phyloP scores from a whole-genome alignment of 2,888 invertebrate genomes.

The Cephonodes hylas region DNA sequence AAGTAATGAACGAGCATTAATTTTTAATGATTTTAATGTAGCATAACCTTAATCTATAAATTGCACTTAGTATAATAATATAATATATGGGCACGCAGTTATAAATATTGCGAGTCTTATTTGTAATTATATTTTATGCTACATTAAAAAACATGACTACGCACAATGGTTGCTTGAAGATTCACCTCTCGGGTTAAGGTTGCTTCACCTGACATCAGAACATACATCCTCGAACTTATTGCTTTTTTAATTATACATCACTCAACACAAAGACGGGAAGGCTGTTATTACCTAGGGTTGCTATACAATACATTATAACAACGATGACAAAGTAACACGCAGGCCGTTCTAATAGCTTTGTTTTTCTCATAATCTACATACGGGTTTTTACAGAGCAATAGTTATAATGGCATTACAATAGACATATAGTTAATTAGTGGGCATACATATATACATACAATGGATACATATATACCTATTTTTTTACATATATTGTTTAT shows the following conservation, averaged over 20 bases:
- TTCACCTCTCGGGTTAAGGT: neutral
- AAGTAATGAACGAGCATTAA: no score
- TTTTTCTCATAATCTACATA: neutral
- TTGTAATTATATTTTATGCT: neutral
- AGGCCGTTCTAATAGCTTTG: neutral
- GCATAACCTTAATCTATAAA: neutral
- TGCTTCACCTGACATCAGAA: neutral
- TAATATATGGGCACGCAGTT: neutral
- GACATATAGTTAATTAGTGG: no score
- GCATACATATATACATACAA: no score
- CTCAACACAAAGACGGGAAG: conserved; percentile 54
- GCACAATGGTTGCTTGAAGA: neutral
- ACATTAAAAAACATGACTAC: neutral
- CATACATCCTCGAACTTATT: conserved; percentile 19
- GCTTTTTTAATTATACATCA: conserved; percentile 28
- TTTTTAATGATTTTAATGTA: no score
- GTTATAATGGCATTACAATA: no score
- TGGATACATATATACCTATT: no score
- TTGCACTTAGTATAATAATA: neutral
- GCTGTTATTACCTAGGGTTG: conserved; percentile 38
- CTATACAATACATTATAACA: neutral
- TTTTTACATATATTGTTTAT: no score
- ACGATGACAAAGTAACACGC: neutral
- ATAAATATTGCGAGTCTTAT: neutral
- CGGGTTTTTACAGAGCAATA: no score